A percentile compares a stretch with the other conserved stretches of the same genome.
Evolutionary conservation across 2,888 invertebrate genomes (phyloP).

Genomic region (Itoplectis maculator): DNA sequence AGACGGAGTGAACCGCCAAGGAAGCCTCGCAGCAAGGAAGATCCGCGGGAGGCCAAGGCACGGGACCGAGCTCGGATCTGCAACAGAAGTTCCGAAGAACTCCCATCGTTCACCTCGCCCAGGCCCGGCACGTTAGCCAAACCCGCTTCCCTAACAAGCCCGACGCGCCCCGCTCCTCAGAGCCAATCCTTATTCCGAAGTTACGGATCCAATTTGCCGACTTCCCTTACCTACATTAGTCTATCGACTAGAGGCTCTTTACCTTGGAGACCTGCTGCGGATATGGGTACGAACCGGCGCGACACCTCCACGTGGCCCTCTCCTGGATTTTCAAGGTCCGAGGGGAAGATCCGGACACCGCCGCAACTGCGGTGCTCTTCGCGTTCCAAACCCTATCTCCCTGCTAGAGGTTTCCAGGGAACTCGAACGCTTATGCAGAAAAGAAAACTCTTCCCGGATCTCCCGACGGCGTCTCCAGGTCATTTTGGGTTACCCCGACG

Average conservation of each 20-base stretch:
- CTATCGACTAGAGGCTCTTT: conserved; percentile 88
- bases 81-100: conserved; percentile 34
- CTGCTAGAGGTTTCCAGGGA: conserved; percentile 86
- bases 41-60: conserved; percentile 83
- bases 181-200: conserved; percentile 91
- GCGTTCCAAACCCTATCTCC: conserved; percentile 86
- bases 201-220: conserved; percentile 89
- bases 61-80: conserved; percentile 83
- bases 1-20: conserved; percentile 65
- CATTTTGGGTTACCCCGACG: conserved; percentile 85
- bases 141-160: conserved; percentile 85
- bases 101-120: conserved; percentile 70
- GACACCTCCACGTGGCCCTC: conserved; percentile 85
- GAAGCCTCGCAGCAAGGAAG: conserved; percentile 76
- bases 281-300: conserved; percentile 88
- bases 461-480: conserved; percentile 87
- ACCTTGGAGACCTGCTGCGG: conserved; percentile 92
- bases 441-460: conserved; percentile 86
- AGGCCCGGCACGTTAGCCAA: conserved; percentile 74
- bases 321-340: too few relatives aligned
- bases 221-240: conserved; percentile 90
- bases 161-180: conserved; percentile 88
- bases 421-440: conserved; percentile 83
- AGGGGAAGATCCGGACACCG: too few relatives aligned
- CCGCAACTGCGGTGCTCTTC: too few relatives aligned